Conservation (phyloP, 2,797 vertebrate genomes). For the Danio choprae region DNA sequence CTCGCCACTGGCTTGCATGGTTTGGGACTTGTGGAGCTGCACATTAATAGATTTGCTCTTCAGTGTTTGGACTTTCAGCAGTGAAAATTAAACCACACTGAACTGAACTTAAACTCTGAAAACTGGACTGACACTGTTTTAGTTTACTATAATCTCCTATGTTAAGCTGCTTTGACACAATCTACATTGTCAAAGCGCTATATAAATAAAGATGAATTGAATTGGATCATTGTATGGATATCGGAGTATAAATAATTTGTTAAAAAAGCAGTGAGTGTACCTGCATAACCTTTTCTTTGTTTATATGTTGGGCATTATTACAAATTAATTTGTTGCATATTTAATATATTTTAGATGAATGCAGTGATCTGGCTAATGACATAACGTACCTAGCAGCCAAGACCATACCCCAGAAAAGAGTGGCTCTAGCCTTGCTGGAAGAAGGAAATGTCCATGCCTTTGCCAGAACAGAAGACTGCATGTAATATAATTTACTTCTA, state of each 20-base stretch:
- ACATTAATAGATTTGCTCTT: no score
- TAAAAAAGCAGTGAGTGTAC: neutral
- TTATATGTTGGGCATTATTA: neutral
- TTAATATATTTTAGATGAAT: constrained; percentile 34
- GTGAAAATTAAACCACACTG: no score
- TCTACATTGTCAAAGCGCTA: no score
- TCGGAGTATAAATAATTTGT: neutral
- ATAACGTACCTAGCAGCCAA: constrained; percentile 14
- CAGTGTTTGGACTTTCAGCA: no score
- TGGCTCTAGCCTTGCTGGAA: constrained; percentile 11
- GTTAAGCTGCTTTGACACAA: no score
- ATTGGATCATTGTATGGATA: neutral
- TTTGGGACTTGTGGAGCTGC: no score
- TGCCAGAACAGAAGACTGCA: constrained; percentile 38
- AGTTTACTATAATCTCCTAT: no score
- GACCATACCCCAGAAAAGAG: constrained; percentile 30
- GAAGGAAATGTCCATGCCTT: constrained; percentile 17
- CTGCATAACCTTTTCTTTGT: neutral
- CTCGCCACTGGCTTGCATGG: no score
- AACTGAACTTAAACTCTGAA: no score
- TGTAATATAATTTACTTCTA: constrained; percentile 1
- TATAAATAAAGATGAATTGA: no score
- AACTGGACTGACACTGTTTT: no score
- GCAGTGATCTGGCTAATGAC: constrained; percentile 30
- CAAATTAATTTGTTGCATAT: neutral